Evolutionary conservation across 92 coral and sea anemone species (phyloP).

Genomic region (Epizoanthus rinbou): DNA sequence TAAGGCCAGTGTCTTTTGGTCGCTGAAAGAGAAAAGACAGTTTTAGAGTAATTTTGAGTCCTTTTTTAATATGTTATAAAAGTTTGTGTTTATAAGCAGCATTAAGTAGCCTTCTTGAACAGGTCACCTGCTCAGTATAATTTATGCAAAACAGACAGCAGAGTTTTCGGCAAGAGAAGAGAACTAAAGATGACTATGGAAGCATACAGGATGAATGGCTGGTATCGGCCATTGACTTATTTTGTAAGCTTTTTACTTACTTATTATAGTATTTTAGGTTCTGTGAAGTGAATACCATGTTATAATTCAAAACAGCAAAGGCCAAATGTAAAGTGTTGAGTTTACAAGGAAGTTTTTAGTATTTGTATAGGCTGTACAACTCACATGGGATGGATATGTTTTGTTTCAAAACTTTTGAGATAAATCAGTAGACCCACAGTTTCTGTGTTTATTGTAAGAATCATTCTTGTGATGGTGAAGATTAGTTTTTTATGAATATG

Average conservation of each 20-base stretch:
- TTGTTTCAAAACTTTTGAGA: not conserved
- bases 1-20: not conserved
- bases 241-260: slow-evolving; percentile 14
- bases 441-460: too few relatives aligned
- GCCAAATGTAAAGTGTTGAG: not conserved
- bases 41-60: not conserved
- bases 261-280: not conserved
- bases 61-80: not conserved
- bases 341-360: slow-evolving; percentile 4
- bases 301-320: not conserved
- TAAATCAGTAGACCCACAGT: not conserved
- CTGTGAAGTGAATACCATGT: not conserved
- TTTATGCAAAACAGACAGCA: slow-evolving; percentile 60
- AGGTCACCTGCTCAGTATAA: slow-evolving; percentile 44
- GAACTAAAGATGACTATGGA: slow-evolving; percentile 15
- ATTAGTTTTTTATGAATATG: not conserved
- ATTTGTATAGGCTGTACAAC: not conserved
- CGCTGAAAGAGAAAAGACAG: not conserved
- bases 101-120: slow-evolving; percentile 35
- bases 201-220: not conserved
- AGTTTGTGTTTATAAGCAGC: not conserved
- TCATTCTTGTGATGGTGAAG: not conserved
- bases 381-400: slow-evolving; percentile 10
- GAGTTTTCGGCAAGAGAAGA: slow-evolving; percentile 10
- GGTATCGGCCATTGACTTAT: slow-evolving; percentile 8